Evolutionary conservation across 2,113 vertebrate species (phyloP).

Genomic region (Zeus faber): DNA sequence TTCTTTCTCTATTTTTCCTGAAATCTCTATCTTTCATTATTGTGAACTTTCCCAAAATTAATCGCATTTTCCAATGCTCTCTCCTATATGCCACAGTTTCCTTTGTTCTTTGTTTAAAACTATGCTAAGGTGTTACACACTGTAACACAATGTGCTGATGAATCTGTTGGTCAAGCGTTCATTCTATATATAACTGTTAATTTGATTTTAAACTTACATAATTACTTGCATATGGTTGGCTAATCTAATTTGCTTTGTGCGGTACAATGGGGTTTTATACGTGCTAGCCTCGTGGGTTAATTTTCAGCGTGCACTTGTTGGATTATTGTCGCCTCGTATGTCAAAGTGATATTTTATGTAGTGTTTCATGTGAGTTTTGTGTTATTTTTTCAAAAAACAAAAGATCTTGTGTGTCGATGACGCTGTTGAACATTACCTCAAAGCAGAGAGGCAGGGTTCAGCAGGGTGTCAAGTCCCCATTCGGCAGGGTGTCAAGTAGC

Average conservation of each 20-base stretch:
- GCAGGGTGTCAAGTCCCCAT: too few relatives aligned
- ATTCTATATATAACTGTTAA: background rate
- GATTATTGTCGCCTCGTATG: background rate
- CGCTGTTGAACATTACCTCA: background rate
- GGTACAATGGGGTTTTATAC: background rate
- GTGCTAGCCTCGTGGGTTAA: background rate
- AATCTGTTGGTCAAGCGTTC: background rate
- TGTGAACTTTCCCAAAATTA: background rate
- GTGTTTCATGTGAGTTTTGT: background rate
- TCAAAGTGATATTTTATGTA: background rate
- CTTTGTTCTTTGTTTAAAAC: too few relatives aligned
- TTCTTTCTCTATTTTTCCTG: background rate
- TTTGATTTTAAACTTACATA: background rate
- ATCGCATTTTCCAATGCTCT: background rate
- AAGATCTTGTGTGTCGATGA: too few relatives aligned
- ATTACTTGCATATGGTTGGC: too few relatives aligned
- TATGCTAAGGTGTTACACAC: background rate
- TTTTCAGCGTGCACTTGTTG: too few relatives aligned
- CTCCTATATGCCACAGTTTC: too few relatives aligned
- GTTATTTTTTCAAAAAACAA: background rate
- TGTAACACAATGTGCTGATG: background rate
- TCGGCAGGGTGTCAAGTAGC: too few relatives aligned
- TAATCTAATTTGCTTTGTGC: background rate
- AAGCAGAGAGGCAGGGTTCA: background rate
- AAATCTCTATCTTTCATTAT: too few relatives aligned